phyloP scores from a whole-genome alignment of 2,113 vertebrate genomes.

The Dicerorhinus sumatrensis region DNA sequence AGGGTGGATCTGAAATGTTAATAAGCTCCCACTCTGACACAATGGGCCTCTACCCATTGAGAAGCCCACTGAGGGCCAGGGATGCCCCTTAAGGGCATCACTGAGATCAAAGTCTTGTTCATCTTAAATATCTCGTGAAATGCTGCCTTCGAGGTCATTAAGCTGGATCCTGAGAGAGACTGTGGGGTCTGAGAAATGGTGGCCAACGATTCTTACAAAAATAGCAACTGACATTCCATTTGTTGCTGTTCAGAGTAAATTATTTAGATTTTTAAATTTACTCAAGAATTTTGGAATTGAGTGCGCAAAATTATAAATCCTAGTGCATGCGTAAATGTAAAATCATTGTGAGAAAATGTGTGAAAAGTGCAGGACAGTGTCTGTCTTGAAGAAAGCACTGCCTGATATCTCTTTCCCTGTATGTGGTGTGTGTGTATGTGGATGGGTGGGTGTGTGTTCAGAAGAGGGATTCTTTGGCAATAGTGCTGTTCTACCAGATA shows the following conservation, averaged over 20 bases:
- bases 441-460: neutral
- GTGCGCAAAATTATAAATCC: neutral
- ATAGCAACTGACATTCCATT: neutral
- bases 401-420: neutral
- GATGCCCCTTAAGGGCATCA: neutral
- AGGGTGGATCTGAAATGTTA: neutral
- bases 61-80: neutral
- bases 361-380: neutral
- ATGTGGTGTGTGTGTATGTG: neutral
- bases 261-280: neutral
- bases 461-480: neutral
- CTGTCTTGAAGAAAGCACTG: neutral
- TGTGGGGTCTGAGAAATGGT: neutral
- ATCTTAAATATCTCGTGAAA: neutral
- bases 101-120: neutral
- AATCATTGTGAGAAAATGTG: neutral
- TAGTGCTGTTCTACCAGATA: neutral
- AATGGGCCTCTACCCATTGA: neutral
- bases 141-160: neutral
- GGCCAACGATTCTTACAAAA: neutral
- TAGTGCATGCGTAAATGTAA: neutral
- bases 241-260: constrained; percentile 23
- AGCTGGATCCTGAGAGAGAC: neutral
- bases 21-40: neutral
- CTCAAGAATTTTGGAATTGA: neutral